Base-by-base conservation (phyloP, 2,888 invertebrate species). In the Mycalesis mineus region DNA sequence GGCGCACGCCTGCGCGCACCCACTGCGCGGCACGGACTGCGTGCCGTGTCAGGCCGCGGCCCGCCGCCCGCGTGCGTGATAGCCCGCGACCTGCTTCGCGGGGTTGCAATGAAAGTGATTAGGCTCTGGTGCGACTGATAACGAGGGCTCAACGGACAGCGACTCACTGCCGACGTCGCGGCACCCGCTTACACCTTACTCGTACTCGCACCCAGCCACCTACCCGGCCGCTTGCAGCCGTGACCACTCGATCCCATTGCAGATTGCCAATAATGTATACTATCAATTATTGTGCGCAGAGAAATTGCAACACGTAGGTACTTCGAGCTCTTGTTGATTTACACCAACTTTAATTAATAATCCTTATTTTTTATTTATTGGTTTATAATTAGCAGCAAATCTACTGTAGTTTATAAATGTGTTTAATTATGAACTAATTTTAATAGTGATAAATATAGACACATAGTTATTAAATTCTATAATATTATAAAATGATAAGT, bases 41-140 rank as follows among this genome's bases (percentile, higher is more conserved):
- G 66, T 60, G 65, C 65, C 61, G 62, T 40, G 54, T 44, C 57
- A 51, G 55, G 60, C 58, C 62, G 55, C n/a, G n/a, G n/a, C 45
- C 48, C 57, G 41, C 41, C 57, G 70, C 70, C 66, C 71, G 74
- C 68, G 66, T 70, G 68, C 73, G 68, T 78, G 84, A 82, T 81
- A 82, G 74, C 75, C 74, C 69, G 65, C 84, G 82, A 78, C 84
- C 84, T 79, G 80, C 78, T 74, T 77, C 69, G 75, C 84, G 78
- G 86, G 85, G 86, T 84, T 84, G 86, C 82, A 84, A 82, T 78
- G 84, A 84, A 84, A 86, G 85, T 86, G 87, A 87, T 86, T 84
- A 86, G 80, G 75, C 74, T 80, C 80, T 80, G 71, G 80, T 79
- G 76, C 82, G 75, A 78, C 83, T 86, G 87, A 88, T 87, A 87